These are phyloP conservation scores for Dolichopus griseipennis DNA, from an alignment of 2,888 invertebrate species.

Conservation along the genomic window DNA sequence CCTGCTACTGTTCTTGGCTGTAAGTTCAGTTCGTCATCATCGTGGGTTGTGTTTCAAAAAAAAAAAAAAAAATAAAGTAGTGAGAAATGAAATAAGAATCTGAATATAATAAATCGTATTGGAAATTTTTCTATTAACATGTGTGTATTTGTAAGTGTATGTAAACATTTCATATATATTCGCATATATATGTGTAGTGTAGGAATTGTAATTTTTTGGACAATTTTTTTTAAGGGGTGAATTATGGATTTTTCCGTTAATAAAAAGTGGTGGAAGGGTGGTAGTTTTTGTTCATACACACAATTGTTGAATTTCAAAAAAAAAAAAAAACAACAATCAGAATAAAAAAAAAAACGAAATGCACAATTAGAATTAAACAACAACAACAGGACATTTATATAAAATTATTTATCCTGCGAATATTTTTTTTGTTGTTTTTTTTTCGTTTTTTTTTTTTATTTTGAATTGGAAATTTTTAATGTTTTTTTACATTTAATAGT, in stretches of 20 bases:
- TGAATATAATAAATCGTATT: not conserved
- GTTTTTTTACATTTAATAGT: constrained; percentile 2
- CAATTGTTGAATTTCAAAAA: not conserved
- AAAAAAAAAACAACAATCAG: too few species aligned
- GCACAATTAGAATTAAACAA: not conserved
- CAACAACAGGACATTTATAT: constrained; percentile 8
- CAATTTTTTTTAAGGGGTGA: too few species aligned
- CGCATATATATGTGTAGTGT: too few species aligned
- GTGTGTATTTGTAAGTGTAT: too few species aligned
- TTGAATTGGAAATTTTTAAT: not conserved
- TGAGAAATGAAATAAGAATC: not conserved
- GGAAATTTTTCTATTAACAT: not conserved
- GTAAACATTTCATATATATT: too few species aligned
- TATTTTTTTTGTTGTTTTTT: not conserved
- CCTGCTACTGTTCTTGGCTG: too few species aligned
- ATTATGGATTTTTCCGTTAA: too few species aligned
- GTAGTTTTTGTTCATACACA: not conserved
- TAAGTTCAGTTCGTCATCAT: not conserved
- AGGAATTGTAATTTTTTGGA: too few species aligned
- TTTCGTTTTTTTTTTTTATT: not conserved
- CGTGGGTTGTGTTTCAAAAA: not conserved
- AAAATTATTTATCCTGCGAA: not conserved
- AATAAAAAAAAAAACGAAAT: not conserved
- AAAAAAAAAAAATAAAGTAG: not conserved
- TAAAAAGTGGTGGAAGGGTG: too few species aligned